Evolutionary conservation across 2,797 vertebrate genomes (phyloP), one percentile per base, ranked within the genome.

Genomic region (Phrynocephalus guinanensis): DNA sequence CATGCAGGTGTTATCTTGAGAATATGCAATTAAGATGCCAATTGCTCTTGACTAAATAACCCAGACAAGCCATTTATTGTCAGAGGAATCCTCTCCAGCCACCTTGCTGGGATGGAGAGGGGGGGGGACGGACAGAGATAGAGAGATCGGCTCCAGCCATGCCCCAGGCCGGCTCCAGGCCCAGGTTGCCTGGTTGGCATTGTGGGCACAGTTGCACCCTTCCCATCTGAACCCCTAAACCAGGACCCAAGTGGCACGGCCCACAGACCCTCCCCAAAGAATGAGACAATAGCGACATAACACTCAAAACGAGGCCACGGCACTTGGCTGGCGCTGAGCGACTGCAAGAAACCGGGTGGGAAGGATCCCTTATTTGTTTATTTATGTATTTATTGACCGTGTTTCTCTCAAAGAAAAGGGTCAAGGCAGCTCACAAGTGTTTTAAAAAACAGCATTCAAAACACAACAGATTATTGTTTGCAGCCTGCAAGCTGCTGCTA

Each of bases 1-100:
- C 38, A 38, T 75, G 83, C 78, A 85, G 87, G 83, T 85, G 83
- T 85, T 88, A 85, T 88, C 87, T 85, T 75, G 87, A 88, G 87
- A 88, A 56, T 88, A 85, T 85, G 83, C 87, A 88, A 88, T 88
- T 88, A 88, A 85, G 87, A 88, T 2, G 11, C 83, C 78, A 82
- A 85, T 84, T 88, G 83, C 83, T 85, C 87, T 88, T 85, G 78
- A 85, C 87, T 88, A 88, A 88, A 88, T 70, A 88, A 70, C 87
- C 76, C 60, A 70, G 87, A 88, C 87, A 88, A 88, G 83, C 7
- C 83, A 60, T 78, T 80, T 56, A 85, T 81, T 81, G 87, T 56
- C n/a, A 48, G 87, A 83, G n/a, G 68, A 88, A 85, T 81, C 83
- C 48, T 56, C 48, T 56, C 11, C 2, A 28, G 24, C 56, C 60